Evolutionary conservation across 2,113 vertebrate genomes (phyloP).

Genomic region (Campylomormyrus tamandua): DNA sequence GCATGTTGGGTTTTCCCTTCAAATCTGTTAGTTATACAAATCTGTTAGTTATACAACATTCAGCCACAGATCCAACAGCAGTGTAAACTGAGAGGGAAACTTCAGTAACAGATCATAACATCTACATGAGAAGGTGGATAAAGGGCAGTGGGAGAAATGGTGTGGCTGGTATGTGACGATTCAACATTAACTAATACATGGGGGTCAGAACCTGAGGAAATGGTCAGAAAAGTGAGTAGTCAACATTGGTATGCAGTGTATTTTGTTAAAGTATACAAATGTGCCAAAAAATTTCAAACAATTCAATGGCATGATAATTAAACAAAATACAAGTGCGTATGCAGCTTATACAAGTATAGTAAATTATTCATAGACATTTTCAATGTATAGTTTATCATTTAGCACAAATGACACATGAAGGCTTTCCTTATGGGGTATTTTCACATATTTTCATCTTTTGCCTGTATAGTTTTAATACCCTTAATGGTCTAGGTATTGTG

Average conservation of each 20-base stretch:
- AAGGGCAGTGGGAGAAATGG: not conserved
- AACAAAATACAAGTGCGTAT: not conserved
- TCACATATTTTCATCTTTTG: not conserved
- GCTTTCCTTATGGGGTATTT: not conserved
- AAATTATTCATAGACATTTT: not conserved
- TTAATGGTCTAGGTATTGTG: not conserved
- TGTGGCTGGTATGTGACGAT: not conserved
- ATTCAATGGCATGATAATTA: not conserved
- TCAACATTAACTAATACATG: not conserved
- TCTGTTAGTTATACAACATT: constrained; percentile 48
- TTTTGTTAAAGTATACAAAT: not conserved
- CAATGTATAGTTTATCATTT: not conserved
- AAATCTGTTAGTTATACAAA: constrained; percentile 31
- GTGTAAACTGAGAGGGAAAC: not conserved
- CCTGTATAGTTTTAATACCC: not conserved
- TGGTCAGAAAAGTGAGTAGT: not conserved
- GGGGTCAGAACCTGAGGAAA: not conserved
- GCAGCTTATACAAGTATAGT: not conserved
- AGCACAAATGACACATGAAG: not conserved
- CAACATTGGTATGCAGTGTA: not conserved
- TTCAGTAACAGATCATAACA: not conserved
- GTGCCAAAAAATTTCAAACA: not conserved
- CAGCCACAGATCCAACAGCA: constrained; percentile 14
- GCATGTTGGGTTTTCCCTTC: constrained; percentile 40
- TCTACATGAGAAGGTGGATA: constrained; percentile 22